Evolutionary conservation across 1,140 invertebrate genomes (phyloP).

Genomic region (Delia radicum): DNA sequence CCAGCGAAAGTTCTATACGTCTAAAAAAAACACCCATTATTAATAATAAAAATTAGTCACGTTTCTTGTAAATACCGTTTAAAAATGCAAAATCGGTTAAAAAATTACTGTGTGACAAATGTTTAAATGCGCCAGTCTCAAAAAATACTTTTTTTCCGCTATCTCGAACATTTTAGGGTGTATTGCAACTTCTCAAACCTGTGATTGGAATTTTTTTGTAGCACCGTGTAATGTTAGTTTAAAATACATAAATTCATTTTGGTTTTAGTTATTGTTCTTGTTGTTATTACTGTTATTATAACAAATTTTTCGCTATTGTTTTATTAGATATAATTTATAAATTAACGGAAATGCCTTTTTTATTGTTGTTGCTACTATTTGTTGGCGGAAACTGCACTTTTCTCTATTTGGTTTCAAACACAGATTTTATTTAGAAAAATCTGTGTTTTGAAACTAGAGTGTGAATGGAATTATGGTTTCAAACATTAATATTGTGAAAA

Average conservation of each 20-base stretch:
- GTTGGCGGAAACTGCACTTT: slow-evolving; percentile 12
- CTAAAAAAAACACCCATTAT: too few species aligned
- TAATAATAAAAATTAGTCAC: too few species aligned
- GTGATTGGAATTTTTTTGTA: too few species aligned
- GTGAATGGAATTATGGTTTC: background rate
- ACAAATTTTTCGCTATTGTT: slow-evolving; percentile 17
- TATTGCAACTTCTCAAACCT: too few species aligned
- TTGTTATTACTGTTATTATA: background rate
- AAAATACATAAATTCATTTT: slow-evolving; percentile 23
- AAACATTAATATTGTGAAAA: background rate
- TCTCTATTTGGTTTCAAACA: background rate
- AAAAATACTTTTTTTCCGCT: too few species aligned
- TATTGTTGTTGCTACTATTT: background rate
- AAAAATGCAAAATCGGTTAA: too few species aligned
- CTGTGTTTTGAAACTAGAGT: background rate
- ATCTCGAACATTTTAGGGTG: too few species aligned
- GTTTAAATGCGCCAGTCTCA: too few species aligned
- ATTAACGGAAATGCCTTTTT: slow-evolving; percentile 21
- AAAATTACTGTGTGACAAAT: too few species aligned
- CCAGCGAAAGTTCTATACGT: too few species aligned
- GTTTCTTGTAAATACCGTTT: too few species aligned
- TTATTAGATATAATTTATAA: slow-evolving; percentile 24
- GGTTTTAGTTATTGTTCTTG: background rate
- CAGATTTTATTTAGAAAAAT: background rate
- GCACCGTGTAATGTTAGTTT: background rate